A percentile compares a stretch with the other conserved stretches of the same genome.
phyloP scores from a whole-genome alignment of 2,888 invertebrate genomes.

The Chrysotoxum bicinctum region DNA sequence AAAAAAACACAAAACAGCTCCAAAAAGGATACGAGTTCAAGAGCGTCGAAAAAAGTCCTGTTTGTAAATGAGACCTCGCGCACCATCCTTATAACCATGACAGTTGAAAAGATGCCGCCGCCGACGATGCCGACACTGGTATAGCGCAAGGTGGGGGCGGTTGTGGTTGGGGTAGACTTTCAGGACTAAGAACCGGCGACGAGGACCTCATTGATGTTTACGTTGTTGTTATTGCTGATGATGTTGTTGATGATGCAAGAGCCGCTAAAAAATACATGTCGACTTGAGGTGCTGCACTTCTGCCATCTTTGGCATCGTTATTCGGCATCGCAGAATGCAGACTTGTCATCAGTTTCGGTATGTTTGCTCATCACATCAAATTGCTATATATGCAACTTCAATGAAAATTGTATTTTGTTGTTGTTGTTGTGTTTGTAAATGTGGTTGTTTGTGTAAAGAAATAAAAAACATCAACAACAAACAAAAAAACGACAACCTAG shows the following conservation, averaged over 20 bases:
- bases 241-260: constrained; percentile 17
- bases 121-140: constrained; percentile 6
- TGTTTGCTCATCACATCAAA: constrained; percentile 69
- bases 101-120: constrained; percentile 64
- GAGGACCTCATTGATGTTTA: constrained; percentile 14
- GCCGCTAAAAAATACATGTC: not conserved
- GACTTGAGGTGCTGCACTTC: constrained; percentile 37
- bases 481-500: constrained; percentile 2
- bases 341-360: constrained; percentile 31
- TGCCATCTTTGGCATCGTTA: constrained; percentile 57
- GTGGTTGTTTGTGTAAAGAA: constrained; percentile 30
- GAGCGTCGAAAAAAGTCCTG: constrained; percentile 34
- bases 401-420: constrained; percentile 49
- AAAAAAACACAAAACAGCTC: constrained; percentile 21
- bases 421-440: constrained; percentile 3
- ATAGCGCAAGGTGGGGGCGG: constrained; percentile 8
- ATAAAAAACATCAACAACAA: constrained; percentile 24
- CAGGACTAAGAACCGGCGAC: constrained; percentile 26
- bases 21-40: constrained; percentile 47
- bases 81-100: constrained; percentile 49
- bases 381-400: constrained; percentile 62
- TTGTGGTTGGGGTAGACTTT: constrained; percentile 40
- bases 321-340: constrained; percentile 59
- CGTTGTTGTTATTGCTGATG: constrained; percentile 14
- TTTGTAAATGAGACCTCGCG: constrained; percentile 50